Conservation (phyloP, 2,797 vertebrate genomes). For the Anguilla marmorata region DNA sequence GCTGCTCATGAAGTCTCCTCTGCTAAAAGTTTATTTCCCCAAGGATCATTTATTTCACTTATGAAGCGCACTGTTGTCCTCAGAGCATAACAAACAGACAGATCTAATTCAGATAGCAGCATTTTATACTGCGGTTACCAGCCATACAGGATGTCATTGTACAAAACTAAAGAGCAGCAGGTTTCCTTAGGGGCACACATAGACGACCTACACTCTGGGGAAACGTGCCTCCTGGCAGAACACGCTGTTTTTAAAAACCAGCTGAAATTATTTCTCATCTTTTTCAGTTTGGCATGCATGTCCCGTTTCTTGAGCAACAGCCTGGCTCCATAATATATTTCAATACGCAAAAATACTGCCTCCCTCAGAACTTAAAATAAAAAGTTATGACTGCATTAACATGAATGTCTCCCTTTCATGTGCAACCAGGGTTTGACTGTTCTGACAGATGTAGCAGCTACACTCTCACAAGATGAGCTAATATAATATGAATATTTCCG, state of each 20-base stretch:
- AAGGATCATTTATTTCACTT: not conserved
- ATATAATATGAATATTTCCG: not conserved
- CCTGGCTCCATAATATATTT: not conserved
- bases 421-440: not conserved
- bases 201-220: slow-evolving; percentile 42
- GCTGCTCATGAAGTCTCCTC: not conserved
- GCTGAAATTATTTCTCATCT: slow-evolving; percentile 27
- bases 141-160: slow-evolving; percentile 17
- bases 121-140: slow-evolving; percentile 23
- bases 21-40: not conserved
- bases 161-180: not conserved
- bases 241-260: slow-evolving; percentile 32
- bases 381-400: not conserved
- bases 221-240: slow-evolving; percentile 28
- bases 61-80: not conserved
- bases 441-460: not conserved
- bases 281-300: not conserved
- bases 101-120: slow-evolving; percentile 16
- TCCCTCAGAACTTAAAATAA: slow-evolving; percentile 1
- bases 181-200: slow-evolving; percentile 17
- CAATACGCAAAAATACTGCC: slow-evolving; percentile 34
- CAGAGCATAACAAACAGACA: not conserved
- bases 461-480: not conserved
- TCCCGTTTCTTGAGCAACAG: not conserved
- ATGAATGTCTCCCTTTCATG: not conserved